Evolutionary conservation across 2,797 vertebrate species (phyloP).

Genomic region (Trachurus trachurus): DNA sequence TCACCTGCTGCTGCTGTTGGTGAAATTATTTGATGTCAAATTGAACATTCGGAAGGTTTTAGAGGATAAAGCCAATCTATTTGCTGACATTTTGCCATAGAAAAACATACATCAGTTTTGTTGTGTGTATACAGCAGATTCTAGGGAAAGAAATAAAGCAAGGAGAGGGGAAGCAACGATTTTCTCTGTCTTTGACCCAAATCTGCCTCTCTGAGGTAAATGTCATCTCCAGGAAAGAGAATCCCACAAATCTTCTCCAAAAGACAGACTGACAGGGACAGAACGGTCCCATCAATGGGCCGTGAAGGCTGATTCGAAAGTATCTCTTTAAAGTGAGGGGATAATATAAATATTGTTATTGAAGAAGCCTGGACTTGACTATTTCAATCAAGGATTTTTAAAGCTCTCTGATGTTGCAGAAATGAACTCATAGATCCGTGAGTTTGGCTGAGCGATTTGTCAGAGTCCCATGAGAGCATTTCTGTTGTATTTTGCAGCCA

Average conservation of each 20-base stretch:
- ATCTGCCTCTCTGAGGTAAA: conserved; percentile 59
- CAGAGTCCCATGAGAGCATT: conserved; percentile 43
- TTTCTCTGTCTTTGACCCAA: conserved; percentile 57
- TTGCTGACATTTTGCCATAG: too few relatives aligned
- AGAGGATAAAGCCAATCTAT: too few relatives aligned
- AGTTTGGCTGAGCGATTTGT: conserved; percentile 55
- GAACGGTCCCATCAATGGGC: conserved; percentile 70
- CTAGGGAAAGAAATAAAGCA: neutral
- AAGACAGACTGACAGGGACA: conserved; percentile 66
- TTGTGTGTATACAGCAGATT: neutral
- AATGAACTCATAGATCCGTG: conserved; percentile 65
- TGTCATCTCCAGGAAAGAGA: conserved; percentile 72
- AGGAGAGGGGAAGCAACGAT: conserved; percentile 12
- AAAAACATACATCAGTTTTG: neutral
- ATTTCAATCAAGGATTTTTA: conserved; percentile 62
- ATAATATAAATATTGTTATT: conserved; percentile 74
- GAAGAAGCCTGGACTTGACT: conserved; percentile 57
- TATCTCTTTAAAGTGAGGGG: conserved; percentile 70
- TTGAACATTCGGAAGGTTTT: too few relatives aligned
- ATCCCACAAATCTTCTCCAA: conserved; percentile 71
- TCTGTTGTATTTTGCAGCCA: conserved; percentile 20
- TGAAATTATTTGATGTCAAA: too few relatives aligned
- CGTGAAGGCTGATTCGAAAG: conserved; percentile 66
- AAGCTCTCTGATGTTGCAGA: conserved; percentile 54
- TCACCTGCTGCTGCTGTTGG: too few relatives aligned